Base-by-base conservation (phyloP, 2,113 vertebrate genomes). In the Ammodytes dubius region DNA sequence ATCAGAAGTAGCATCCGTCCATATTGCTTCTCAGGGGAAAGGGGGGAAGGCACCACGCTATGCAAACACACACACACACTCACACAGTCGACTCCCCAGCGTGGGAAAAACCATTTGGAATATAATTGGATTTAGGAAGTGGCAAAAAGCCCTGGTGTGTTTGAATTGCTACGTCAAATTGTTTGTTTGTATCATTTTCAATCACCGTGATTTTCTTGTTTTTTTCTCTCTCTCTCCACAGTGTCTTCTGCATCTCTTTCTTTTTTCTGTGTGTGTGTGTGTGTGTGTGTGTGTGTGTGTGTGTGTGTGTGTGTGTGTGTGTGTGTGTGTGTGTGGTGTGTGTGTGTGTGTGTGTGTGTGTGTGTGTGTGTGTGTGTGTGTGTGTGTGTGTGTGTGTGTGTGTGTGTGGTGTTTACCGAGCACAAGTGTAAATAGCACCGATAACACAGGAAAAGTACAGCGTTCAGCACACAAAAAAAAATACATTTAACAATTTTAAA, bases 1-100 rank as follows among this genome's bases (percentile, higher is more conserved):
- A 92, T 93, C 89, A 91, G 79, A 88, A 53, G 11, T 54, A 83
- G 43, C 19, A 71, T 83, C 64, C 67, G 81, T 64, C 76, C 67
- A 77, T 74, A 74, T 75, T 87, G 14, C 82, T 66, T 72, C 76
- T 40, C 42, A 42, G 70, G 53, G 49, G 43, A 69, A 74, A 54
- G 4, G 4, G 4, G 4, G 65, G 37, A 71, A 35, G 15, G 58
- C 64, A 65, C n/a, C 66, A 52, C 59, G 47, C 39, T 80, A 72
- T 53, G 43, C 57, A 75, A 87, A 87, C 79, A 82, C 46, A 43
- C 54, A 43, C 54, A 61, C n/a, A 46, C 60, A 77, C 82, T 74
- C 60, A 27, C 27, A 27, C 27, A 27, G 27, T 27, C 27, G 27
- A 27, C 40, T 86, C 71, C 54, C 27, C 58, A 70, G 35, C 59